phyloP scores from a whole-genome alignment of 2,888 invertebrate species.

The Drosophila mayaguana region DNA sequence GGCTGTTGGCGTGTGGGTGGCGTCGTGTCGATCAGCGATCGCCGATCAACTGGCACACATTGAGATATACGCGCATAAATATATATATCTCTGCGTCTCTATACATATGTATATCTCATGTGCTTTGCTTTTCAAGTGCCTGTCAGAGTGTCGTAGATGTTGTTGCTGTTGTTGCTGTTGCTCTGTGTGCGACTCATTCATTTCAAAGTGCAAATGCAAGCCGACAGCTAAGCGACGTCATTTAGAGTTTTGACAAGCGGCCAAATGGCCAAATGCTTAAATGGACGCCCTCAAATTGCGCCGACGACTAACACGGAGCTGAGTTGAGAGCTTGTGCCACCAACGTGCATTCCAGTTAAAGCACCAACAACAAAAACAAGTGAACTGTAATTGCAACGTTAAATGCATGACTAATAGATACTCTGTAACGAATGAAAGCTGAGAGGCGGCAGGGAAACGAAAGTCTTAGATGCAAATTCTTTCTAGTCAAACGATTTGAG shows the following conservation, averaged over 20 bases:
- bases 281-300: slow-evolving; percentile 61
- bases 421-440: slow-evolving; percentile 15
- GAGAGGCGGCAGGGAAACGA: neutral
- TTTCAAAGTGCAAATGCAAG: slow-evolving; percentile 79
- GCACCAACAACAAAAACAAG: slow-evolving; percentile 29
- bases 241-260: slow-evolving; percentile 78
- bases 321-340: slow-evolving; percentile 64
- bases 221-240: slow-evolving; percentile 80
- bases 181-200: slow-evolving; percentile 56
- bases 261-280: slow-evolving; percentile 71
- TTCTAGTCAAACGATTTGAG: neutral
- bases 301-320: slow-evolving; percentile 35
- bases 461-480: neutral
- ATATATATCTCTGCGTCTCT: neutral
- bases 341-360: slow-evolving; percentile 71
- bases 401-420: neutral
- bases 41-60: slow-evolving; percentile 53
- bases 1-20: slow-evolving; percentile 66
- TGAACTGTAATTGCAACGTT: slow-evolving; percentile 11
- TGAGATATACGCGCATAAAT: slow-evolving; percentile 40
- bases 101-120: slow-evolving; percentile 21
- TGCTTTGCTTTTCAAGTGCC: slow-evolving; percentile 66
- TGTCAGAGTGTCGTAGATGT: slow-evolving; percentile 59
- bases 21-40: slow-evolving; percentile 51
- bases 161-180: slow-evolving; percentile 19